Evolutionary conservation across 2,113 vertebrate species (phyloP).

Genomic region (Cinclus cinclus): DNA sequence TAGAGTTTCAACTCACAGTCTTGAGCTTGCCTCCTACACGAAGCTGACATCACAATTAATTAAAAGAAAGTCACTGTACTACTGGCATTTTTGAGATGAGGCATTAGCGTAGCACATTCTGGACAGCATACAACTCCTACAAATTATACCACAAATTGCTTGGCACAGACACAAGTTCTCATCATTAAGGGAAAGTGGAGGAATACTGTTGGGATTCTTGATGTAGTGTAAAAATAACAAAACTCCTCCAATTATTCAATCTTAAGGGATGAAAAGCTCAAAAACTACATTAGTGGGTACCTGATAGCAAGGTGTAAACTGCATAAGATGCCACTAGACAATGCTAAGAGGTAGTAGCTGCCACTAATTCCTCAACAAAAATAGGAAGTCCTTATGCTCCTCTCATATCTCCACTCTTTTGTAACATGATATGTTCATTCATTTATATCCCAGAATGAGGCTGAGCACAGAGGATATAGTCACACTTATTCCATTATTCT

Average conservation of each 20-base stretch:
- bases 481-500: neutral
- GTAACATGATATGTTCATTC: neutral
- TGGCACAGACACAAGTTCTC: conserved; percentile 12
- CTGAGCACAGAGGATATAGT: neutral
- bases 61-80: conserved; percentile 12
- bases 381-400: neutral
- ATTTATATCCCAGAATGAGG: neutral
- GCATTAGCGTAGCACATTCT: conserved; percentile 1
- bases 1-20: neutral
- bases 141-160: conserved; percentile 27
- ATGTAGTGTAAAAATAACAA: neutral
- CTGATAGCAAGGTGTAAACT: neutral
- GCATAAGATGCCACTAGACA: neutral
- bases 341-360: neutral
- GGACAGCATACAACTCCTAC: conserved; percentile 1
- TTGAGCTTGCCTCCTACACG: neutral
- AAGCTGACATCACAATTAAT: conserved; percentile 59
- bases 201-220: neutral
- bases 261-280: neutral
- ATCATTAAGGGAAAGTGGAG: conserved; percentile 6
- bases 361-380: neutral
- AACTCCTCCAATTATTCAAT: neutral
- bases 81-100: conserved; percentile 2
- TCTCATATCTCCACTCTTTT: neutral
- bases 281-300: neutral